Percentiles rank a stretch among this genome's conserved stretches.
These are phyloP conservation scores for Arrhamphus sclerolepis DNA, from an alignment of 2,797 vertebrate genomes.

Conservation along the genomic window DNA sequence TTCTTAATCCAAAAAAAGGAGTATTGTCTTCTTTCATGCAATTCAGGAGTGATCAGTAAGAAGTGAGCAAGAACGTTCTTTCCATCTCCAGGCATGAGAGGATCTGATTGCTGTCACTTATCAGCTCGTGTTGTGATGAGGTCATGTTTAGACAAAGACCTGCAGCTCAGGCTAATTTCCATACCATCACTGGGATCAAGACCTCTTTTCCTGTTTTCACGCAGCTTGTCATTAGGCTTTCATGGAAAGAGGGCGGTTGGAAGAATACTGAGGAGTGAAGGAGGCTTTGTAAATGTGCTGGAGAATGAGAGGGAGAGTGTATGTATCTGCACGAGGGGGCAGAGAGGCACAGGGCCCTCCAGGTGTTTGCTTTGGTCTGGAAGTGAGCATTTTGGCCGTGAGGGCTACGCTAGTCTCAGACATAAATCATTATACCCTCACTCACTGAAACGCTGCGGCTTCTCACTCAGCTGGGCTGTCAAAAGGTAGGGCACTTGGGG, in stretches of 20 bases:
- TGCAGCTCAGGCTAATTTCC: conserved; percentile 70
- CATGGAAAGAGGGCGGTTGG: conserved; percentile 7
- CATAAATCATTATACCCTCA: background rate
- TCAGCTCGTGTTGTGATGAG: conserved; percentile 61
- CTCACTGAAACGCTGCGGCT: background rate
- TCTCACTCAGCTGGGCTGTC: background rate
- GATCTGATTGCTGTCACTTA: conserved; percentile 55
- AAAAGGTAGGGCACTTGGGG: background rate
- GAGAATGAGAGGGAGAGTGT: conserved; percentile 6
- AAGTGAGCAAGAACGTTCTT: conserved; percentile 14
- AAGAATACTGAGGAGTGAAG: conserved; percentile 18
- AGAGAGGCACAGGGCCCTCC: conserved; percentile 41
- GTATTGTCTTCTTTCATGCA: conserved; percentile 6
- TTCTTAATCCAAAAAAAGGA: background rate
- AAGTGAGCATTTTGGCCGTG: conserved; percentile 34
- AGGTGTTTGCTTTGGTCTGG: conserved; percentile 63
- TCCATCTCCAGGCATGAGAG: conserved; percentile 23
- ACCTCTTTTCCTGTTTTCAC: conserved; percentile 77
- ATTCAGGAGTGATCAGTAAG: background rate
- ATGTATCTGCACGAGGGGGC: conserved; percentile 24
- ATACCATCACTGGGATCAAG: conserved; percentile 73
- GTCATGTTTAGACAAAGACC: conserved; percentile 78
- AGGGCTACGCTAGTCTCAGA: background rate
- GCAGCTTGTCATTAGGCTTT: conserved; percentile 70
- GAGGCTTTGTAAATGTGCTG: conserved; percentile 23